Base-by-base conservation (phyloP, 2,113 vertebrate species). In the Perognathus longimembris region DNA sequence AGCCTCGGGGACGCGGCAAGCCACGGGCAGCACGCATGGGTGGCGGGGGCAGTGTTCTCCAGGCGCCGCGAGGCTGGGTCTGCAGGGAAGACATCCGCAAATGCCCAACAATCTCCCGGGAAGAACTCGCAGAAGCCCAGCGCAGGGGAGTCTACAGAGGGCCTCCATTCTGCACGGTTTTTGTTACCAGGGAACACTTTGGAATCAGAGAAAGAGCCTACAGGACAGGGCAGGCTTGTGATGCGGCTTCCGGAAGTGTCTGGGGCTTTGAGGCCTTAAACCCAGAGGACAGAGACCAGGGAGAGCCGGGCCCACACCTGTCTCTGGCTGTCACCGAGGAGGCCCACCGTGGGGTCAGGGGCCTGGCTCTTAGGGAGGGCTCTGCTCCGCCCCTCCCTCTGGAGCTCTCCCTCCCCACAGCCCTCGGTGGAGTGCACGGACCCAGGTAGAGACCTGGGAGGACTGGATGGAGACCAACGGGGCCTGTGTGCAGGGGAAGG, bases 141-240 rank as follows among this genome's bases (percentile, higher is more conserved):
- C 30, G 28, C 0, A 4, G 22, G 3, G 10, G 69, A 36, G 36
- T 6, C 7, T 6, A 57, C 12, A 15, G 32, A 14, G 0, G 45
- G 6, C 34, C 67, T 79, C 32, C 45, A 59, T 59, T 75, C 20
- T 76, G n/a, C 28, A 54, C 67, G 36, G 5, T 45, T 86, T 34
- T 54, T 77, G 3, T 45, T 34, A 24, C 38, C 34, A 54, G 42
- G 17, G 40, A 54, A 40, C 17, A 57, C 22, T 26, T 92, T 54
- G 32, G 20, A 57, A 40, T 50, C 22, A 24, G 21, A 24, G 9
- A 67, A 21, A 81, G 34, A 89, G n/a, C 54, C n/a, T 17, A 15
- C 26, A 81, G 7, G 88, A 74, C 45, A 50, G 38, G 26, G 38
- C 73, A 2, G 74, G 9, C 6, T 54, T 14, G 9, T 26, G 6